Percentiles rank a stretch among this genome's conserved stretches.
Conservation (phyloP, 2,113 vertebrate genomes). For the Hippocampus mohnikei region DNA sequence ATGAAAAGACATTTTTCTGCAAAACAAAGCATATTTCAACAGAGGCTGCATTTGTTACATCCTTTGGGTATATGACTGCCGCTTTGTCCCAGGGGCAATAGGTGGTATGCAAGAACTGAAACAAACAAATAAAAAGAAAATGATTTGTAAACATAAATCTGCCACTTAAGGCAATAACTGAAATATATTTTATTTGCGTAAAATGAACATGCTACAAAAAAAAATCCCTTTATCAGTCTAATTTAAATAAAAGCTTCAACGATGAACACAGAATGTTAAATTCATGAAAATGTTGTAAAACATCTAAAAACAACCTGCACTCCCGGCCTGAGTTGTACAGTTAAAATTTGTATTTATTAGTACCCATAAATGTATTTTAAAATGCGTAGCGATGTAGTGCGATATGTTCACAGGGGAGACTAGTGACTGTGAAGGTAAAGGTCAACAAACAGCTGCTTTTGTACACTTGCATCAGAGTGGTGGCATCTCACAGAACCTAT, state of each 20-base stretch:
- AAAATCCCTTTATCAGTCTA: not conserved
- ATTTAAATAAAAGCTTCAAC: constrained; percentile 15
- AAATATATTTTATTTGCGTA: constrained; percentile 5
- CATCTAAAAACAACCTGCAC: not conserved
- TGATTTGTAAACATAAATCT: constrained; percentile 8
- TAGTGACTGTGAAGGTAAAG: constrained; percentile 23
- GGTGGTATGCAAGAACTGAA: constrained; percentile 7
- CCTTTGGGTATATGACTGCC: not conserved
- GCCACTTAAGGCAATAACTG: constrained; percentile 2
- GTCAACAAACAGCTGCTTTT: not conserved
- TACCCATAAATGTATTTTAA: constrained; percentile 16
- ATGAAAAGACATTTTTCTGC: not conserved
- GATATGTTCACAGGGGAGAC: constrained; percentile 11
- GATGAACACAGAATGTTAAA: constrained; percentile 16
- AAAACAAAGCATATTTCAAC: constrained; percentile 13
- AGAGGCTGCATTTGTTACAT: not conserved
- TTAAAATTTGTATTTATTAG: constrained; percentile 19
- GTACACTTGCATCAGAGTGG: not conserved
- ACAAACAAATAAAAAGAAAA: constrained; percentile 8
- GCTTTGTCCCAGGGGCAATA: constrained; percentile 31
- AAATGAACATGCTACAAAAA: constrained; percentile 16
- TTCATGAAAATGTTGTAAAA: constrained; percentile 5
- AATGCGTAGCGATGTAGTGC: constrained; percentile 36
- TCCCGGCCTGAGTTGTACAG: constrained; percentile 12
- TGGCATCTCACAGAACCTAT: constrained; percentile 6